Evolutionary conservation across 2,113 vertebrate genomes (phyloP).

Genomic region (Ciconia maguari): DNA sequence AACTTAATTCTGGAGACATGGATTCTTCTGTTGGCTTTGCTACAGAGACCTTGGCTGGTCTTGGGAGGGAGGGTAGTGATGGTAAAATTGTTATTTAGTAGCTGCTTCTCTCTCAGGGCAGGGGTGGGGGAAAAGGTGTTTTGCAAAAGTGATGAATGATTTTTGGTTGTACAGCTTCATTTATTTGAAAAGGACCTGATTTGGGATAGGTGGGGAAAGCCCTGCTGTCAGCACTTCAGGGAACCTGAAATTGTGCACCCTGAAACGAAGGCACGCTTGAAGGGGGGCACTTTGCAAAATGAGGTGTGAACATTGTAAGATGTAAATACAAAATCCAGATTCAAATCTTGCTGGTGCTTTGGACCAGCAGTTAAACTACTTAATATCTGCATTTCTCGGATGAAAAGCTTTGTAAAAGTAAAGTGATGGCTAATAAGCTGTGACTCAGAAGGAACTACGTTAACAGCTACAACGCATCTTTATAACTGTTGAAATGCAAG

Average conservation of each 20-base stretch:
- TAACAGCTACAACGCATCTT: background rate
- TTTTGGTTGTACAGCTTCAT: background rate
- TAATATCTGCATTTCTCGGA: background rate
- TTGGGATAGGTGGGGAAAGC: background rate
- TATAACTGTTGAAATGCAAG: background rate
- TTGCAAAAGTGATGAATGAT: background rate
- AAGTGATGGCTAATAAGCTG: background rate
- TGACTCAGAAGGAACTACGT: background rate
- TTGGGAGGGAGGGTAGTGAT: background rate
- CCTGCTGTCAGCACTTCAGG: background rate
- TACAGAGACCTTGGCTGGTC: background rate
- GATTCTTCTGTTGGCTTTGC: background rate
- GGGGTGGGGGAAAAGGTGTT: fast-evolving
- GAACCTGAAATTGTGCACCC: background rate
- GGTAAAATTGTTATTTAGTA: background rate
- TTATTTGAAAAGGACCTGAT: background rate
- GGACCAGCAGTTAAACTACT: background rate
- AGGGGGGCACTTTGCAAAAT: background rate
- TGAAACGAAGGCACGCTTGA: background rate
- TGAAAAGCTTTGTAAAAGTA: background rate
- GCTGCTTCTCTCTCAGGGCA: background rate
- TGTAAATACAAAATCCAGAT: background rate
- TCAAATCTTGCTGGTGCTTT: background rate
- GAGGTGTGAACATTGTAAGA: background rate
- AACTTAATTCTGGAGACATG: background rate